A percentile compares a stretch with the other conserved stretches of the same genome.
phyloP scores from a whole-genome alignment of 1,140 invertebrate genomes.

The Belonocnema kinseyi region DNA sequence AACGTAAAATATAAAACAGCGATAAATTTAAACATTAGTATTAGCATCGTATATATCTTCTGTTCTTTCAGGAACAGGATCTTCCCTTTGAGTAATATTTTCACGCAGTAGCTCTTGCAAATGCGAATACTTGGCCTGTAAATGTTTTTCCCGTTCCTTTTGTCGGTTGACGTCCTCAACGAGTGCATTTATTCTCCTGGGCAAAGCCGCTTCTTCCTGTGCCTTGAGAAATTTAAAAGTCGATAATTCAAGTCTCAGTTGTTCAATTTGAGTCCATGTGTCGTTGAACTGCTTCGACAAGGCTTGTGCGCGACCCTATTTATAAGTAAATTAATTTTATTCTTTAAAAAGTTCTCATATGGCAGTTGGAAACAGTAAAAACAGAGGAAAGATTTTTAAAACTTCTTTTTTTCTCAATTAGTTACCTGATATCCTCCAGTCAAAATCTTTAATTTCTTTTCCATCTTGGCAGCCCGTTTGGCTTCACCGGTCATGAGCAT shows the following conservation, averaged over 20 bases:
- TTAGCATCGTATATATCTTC: not conserved
- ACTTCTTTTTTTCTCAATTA: constrained; percentile 37
- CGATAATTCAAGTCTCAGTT: constrained; percentile 90
- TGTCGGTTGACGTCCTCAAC: constrained; percentile 95
- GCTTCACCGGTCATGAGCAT: constrained; percentile 96
- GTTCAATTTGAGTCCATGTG: constrained; percentile 92
- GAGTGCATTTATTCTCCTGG: constrained; percentile 89
- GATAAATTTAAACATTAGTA: constrained; percentile 21
- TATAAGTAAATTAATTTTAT: constrained; percentile 2
- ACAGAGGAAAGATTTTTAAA: constrained; percentile 13
- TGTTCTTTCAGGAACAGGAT: constrained; percentile 1
- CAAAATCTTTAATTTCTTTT: constrained; percentile 97
- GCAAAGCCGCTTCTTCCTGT: constrained; percentile 94
- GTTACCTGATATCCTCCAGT: constrained; percentile 92
- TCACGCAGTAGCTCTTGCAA: constrained; percentile 80
- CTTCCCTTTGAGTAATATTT: not conserved
- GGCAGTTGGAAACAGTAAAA: not conserved
- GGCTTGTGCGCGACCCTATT: constrained; percentile 85
- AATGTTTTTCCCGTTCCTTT: constrained; percentile 89
- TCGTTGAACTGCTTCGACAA: constrained; percentile 95
- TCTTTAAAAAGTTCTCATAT: constrained; percentile 1
- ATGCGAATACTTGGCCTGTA: constrained; percentile 89
- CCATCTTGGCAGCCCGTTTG: constrained; percentile 96
- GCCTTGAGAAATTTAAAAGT: constrained; percentile 94
- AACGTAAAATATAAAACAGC: constrained; percentile 11